Conservation (phyloP, 2,888 invertebrate genomes). For the Melanargia galathea region DNA sequence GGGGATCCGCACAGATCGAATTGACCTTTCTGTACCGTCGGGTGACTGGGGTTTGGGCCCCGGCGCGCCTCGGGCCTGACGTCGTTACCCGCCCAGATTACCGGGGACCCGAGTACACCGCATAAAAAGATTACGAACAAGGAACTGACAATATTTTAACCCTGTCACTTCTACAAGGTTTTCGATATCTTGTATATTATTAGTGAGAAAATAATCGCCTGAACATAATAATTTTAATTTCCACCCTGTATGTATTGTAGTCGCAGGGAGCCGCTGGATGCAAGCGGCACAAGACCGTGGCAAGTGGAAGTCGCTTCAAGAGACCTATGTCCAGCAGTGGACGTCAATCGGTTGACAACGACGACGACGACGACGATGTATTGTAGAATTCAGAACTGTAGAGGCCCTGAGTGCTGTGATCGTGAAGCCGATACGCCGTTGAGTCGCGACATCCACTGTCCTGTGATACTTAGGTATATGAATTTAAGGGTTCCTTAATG, state of each 20-base stretch:
- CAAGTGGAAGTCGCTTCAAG: too few relatives aligned
- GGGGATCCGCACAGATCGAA: constrained; percentile 16
- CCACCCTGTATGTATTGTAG: too few relatives aligned
- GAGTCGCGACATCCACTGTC: not conserved
- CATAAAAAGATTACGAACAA: not conserved
- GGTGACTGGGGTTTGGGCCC: not conserved
- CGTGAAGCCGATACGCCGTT: not conserved
- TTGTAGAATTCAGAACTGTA: not conserved
- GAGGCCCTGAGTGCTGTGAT: not conserved
- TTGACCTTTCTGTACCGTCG: constrained; percentile 21
- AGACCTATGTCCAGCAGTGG: too few relatives aligned
- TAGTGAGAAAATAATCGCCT: too few relatives aligned
- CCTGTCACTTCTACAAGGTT: too few relatives aligned
- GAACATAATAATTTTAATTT: too few relatives aligned
- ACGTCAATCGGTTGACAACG: too few relatives aligned
- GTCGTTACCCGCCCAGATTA: not conserved
- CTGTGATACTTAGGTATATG: not conserved
- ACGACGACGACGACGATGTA: too few relatives aligned
- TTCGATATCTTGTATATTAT: too few relatives aligned
- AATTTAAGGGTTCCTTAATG: not conserved
- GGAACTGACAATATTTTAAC: not conserved
- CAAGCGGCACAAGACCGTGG: too few relatives aligned
- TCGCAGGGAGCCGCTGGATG: too few relatives aligned
- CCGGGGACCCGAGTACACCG: not conserved
- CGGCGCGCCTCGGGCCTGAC: not conserved